Percentiles rank a stretch among this genome's conserved stretches.
Conservation (phyloP, 2,888 invertebrate species). For the Rotaria magnacalcarata region DNA sequence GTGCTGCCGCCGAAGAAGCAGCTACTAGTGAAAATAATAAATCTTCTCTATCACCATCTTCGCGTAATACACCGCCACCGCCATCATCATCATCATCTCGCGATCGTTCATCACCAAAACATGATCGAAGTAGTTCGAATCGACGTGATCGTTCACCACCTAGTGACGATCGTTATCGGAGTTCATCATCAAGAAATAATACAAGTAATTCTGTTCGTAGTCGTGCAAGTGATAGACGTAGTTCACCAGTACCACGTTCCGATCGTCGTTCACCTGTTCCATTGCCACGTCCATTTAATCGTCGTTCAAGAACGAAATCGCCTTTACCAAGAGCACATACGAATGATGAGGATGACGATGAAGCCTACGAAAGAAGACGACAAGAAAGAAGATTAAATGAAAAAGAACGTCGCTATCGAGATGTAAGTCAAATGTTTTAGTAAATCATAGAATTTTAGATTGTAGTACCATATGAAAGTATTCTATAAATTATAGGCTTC, state of each 20-base stretch:
- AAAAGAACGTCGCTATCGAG: conserved; percentile 59
- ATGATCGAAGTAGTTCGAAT: not conserved
- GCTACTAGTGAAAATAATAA: not conserved
- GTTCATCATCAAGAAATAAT: not conserved
- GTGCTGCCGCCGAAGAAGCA: not conserved
- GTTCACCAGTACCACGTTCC: not conserved
- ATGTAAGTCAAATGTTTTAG: conserved; percentile 49
- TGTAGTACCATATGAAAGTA: no score
- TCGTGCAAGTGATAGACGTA: not conserved
- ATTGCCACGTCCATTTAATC: not conserved
- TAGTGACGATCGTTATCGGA: conserved; percentile 3
- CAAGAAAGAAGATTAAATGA: conserved; percentile 55
- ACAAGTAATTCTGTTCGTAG: conserved; percentile 16
- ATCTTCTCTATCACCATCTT: not conserved
- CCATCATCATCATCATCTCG: not conserved
- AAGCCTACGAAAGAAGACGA: conserved; percentile 64
- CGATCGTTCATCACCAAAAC: conserved; percentile 7
- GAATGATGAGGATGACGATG: conserved; percentile 70
- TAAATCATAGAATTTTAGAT: no score
- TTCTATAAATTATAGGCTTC: no score
- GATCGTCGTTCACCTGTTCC: not conserved
- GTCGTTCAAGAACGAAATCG: not conserved
- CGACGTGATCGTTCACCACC: not conserved
- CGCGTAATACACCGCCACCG: not conserved
- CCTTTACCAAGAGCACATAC: conserved; percentile 50